Evolutionary conservation across 2,113 vertebrate species (phyloP), one percentile per base, ranked within the genome.

Genomic region (Menura novaehollandiae): DNA sequence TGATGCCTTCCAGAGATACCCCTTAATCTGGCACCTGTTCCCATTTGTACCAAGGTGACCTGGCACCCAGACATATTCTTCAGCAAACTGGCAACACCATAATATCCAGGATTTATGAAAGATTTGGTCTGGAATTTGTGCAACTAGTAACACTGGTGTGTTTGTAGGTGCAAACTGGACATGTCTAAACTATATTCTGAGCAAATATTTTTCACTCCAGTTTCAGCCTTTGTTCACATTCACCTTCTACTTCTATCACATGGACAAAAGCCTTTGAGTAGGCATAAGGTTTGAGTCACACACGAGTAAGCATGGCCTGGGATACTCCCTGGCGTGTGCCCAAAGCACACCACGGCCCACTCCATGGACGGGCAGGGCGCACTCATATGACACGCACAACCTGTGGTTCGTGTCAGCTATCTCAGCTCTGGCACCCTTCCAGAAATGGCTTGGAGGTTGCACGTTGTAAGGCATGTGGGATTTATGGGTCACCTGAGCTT

Each of bases 361-460:
- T 73, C 20, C 46, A 5, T 1, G 4, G 43, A 76, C 4, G 6
- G 51, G n/a, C 53, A 93, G 41, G 64, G 17, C 44, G 62, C 20
- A 3, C 13, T 64, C 33, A 33, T 2, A 3, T 3, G 14, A 16
- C 13, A n/a, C 33, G 37, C 5, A 43, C 35, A 89, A 37, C 16
- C 24, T 4, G 1, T 17, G 39, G 13, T 47, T 86, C 1, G 0
- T 17, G 72, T 32, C 69, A 60, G 20, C 47, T 78, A 1, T 10
- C 8, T 68, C 37, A 74, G 43, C 17, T 55, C 64, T 66, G 15
- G 13, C 85, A 47, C 24, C 76, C 28, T 88, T 93, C 51, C 44
- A 76, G 28, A 74, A 91, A 74, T 35, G 9, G 2, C 73, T 60
- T 71, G 73, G 60, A 91, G 18, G 24, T 41, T 83, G 26, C 44